Percentiles rank a stretch among this genome's conserved stretches.
These are phyloP conservation scores for Chloebia gouldiae DNA, from an alignment of 2,113 vertebrate species.

Conservation along the genomic window DNA sequence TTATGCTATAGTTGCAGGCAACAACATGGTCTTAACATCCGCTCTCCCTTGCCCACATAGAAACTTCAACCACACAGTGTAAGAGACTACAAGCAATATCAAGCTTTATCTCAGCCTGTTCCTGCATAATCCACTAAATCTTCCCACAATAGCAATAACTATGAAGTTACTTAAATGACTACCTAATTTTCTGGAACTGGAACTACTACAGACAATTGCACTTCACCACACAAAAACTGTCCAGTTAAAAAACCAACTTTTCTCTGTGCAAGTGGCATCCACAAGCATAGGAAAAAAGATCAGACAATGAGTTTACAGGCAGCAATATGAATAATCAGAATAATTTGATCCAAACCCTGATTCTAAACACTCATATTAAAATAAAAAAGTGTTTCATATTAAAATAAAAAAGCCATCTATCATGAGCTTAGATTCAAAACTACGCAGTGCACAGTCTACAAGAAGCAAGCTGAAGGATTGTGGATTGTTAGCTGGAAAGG, in stretches of 20 bases:
- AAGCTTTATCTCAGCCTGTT: neutral
- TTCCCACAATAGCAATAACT: neutral
- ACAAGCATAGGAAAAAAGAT: slow-evolving; percentile 8
- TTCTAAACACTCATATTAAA: neutral
- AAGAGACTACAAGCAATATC: neutral
- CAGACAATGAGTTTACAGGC: neutral
- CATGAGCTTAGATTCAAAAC: neutral
- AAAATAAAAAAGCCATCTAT: neutral
- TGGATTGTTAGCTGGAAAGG: neutral
- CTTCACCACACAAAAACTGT: slow-evolving; percentile 1
- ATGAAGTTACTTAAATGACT: neutral
- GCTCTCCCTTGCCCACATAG: neutral
- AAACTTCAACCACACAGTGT: neutral
- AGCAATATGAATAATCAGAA: slow-evolving; percentile 14
- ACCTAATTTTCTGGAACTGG: neutral
- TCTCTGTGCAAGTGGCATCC: slow-evolving; percentile 27
- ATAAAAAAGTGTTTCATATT: slow-evolving; percentile 1
- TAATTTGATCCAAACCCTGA: neutral
- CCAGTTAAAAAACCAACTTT: slow-evolving; percentile 23
- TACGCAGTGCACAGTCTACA: neutral
- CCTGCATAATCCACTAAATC: neutral
- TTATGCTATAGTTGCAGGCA: neutral
- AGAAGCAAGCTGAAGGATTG: neutral
- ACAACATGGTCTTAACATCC: neutral
- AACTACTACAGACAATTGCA: slow-evolving; percentile 27